Evolutionary conservation across 2,888 invertebrate species (phyloP).

Genomic region (Gisinianus flammeolus): DNA sequence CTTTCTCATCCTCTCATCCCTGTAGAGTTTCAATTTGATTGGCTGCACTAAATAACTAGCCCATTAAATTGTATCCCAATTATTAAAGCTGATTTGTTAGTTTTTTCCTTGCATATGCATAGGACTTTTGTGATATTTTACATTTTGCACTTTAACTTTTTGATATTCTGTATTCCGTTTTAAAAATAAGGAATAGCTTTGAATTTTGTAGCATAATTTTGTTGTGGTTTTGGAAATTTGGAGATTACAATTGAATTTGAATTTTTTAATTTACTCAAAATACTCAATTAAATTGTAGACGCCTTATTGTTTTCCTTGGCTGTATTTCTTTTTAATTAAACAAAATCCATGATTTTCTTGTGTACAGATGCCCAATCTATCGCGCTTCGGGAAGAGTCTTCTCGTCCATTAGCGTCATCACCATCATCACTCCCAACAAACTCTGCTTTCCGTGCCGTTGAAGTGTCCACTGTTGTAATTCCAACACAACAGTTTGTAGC

Average conservation of each 20-base stretch:
- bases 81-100: no score
- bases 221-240: neutral
- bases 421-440: constrained; percentile 15
- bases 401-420: neutral
- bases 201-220: neutral
- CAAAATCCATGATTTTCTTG: neutral
- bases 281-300: no score
- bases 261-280: neutral
- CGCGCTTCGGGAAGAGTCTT: neutral
- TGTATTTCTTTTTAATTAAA: neutral
- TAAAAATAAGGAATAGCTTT: neutral
- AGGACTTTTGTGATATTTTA: no score
- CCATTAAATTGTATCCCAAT: no score
- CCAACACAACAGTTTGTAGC: constrained; percentile 45
- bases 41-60: no score
- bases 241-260: neutral
- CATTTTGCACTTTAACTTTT: neutral
- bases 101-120: neutral
- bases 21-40: no score
- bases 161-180: neutral
- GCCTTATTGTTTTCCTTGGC: no score
- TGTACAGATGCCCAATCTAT: neutral
- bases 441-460: constrained; percentile 43
- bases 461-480: constrained; percentile 51
- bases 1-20: no score